These are phyloP conservation scores for Lepisosteus oculatus DNA, from an alignment of 2,113 vertebrate species.

Conservation along the genomic window DNA sequence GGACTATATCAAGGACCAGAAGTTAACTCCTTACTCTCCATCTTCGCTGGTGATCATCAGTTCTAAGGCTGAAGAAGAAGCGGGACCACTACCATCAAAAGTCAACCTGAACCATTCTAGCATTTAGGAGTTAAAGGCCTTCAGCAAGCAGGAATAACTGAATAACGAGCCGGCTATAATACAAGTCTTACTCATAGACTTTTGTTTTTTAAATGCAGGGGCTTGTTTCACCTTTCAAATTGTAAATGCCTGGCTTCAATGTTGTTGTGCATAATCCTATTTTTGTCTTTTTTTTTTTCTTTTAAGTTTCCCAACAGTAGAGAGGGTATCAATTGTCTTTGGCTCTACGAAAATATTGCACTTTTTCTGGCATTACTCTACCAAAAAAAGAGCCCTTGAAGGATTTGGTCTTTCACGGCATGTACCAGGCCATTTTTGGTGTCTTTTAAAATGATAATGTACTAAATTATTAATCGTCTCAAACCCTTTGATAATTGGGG, in stretches of 20 bases:
- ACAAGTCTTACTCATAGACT: constrained; percentile 16
- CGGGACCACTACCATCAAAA: constrained; percentile 88
- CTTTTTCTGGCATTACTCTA: constrained; percentile 10
- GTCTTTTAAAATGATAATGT: background rate
- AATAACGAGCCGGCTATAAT: background rate
- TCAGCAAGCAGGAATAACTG: background rate
- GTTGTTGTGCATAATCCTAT: constrained; percentile 28
- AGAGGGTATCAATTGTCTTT: constrained; percentile 5
- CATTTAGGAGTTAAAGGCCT: constrained; percentile 51
- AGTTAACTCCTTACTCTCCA: constrained; percentile 79
- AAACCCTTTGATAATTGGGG: background rate
- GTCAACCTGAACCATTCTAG: constrained; percentile 79
- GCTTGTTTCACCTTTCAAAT: constrained; percentile 28
- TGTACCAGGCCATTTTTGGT: background rate
- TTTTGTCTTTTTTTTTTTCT: constrained; percentile 9
- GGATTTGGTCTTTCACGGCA: background rate
- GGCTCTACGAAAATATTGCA: background rate
- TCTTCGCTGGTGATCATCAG: constrained; percentile 83
- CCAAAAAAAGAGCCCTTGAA: constrained; percentile 4
- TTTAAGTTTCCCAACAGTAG: constrained; percentile 6
- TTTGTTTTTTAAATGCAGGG: background rate
- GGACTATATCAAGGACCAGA: constrained; percentile 82
- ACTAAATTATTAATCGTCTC: too few relatives aligned
- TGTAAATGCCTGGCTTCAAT: constrained; percentile 34
- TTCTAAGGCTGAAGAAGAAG: constrained; percentile 76